Evolutionary conservation across 2,797 vertebrate species (phyloP), one percentile per base, ranked within the genome.

Genomic region (Ciconia nigra): DNA sequence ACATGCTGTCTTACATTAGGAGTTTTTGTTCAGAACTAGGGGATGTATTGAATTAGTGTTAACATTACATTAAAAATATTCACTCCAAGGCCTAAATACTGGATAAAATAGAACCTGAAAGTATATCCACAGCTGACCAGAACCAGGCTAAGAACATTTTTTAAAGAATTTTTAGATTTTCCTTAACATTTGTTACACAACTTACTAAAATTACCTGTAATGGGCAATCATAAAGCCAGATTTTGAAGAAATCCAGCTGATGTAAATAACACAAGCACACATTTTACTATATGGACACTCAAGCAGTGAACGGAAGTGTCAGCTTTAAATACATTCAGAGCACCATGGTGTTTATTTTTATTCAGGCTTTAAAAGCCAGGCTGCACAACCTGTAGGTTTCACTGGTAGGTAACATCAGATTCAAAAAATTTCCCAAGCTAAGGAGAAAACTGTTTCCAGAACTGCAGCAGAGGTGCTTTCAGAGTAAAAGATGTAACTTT

Each of bases 1-100:
- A 14, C 0, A 2, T 13, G 2, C 13, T 21, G 33, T 61, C 35
- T 70, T 52, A 52, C 3, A 21, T 33, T 11, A 52, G 3, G 9
- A 12, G 1, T 25, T 66, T 69, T 57, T 55, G 20, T 26, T 78
- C 44, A 82, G 22, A 71, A 47, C 9, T 42, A 39, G 9, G 5
- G 12, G 3, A 71, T 55, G 4, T 59, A 59, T 49, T 19, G 37
- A 71, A 59, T 71, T 55, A 63, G 7, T 63, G 31, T 28, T 37
- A 74, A 35, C 1, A 29, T 37, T 33, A 47, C 20, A 41, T 31
- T 25, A 20, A 67, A 89, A 82, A 31, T 22, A 42, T 13, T 92
- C 9, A 65, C 9, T 69, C 28, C 21, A 25, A 72, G 24, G 10
- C 14, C 49, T 59, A 55, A 85, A 76, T 22, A 51, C 15, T 59